Conservation (phyloP, 2,797 vertebrate genomes). For the Gephyroberyx darwinii region DNA sequence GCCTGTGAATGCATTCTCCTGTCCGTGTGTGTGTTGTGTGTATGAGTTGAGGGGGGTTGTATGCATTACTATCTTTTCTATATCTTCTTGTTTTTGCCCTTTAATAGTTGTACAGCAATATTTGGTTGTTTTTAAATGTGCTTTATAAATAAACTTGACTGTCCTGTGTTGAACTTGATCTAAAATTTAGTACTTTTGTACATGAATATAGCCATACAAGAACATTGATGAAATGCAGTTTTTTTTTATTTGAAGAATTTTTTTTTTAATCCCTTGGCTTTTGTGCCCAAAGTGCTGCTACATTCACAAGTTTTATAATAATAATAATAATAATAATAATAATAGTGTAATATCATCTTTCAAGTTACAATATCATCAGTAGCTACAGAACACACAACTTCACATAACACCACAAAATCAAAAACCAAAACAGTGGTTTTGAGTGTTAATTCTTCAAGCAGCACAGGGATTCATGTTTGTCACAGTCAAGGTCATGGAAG, state of each 20-base stretch:
- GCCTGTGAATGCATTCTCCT: no score
- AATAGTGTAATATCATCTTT: not conserved
- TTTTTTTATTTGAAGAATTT: no score
- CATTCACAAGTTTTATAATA: constrained; percentile 38
- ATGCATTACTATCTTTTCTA: no score
- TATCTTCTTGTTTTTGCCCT: no score
- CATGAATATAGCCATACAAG: constrained; percentile 1
- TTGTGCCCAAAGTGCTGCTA: constrained; percentile 14
- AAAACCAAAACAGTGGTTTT: no score
- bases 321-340: no score
- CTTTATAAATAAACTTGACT: not conserved
- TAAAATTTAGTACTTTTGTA: constrained; percentile 6
- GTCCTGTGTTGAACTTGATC: constrained; percentile 32
- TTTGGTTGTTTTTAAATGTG: no score
- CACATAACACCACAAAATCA: not conserved
- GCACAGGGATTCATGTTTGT: not conserved
- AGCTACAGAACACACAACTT: not conserved
- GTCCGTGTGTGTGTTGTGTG: no score
- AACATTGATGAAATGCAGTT: not conserved
- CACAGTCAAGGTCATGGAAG: not conserved
- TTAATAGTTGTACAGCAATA: no score
- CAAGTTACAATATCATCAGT: not conserved
- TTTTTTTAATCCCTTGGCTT: no score
- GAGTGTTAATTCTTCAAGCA: no score
- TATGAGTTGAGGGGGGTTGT: no score